These are phyloP conservation scores for Belgica antarctica DNA, from an alignment of 2,888 invertebrate species.

Conservation along the genomic window DNA sequence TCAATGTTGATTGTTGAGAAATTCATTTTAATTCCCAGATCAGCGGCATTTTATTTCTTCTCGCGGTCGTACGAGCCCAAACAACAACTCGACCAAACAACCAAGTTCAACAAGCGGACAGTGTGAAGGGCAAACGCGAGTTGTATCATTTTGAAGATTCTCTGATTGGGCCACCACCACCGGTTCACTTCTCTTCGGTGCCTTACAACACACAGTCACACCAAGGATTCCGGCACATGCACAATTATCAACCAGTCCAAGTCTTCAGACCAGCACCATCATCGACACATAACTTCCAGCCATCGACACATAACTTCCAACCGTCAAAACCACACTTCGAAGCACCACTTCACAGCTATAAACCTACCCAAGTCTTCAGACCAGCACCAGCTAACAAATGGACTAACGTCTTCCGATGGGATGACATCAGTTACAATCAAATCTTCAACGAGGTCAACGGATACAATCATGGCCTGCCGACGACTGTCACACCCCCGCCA, in stretches of 20 bases:
- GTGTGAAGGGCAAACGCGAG: background rate
- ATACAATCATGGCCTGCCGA: slow-evolving; percentile 7
- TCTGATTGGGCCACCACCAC: slow-evolving; percentile 28
- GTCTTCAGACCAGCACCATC: background rate
- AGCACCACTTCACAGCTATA: too few species aligned
- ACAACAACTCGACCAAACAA: slow-evolving; percentile 9
- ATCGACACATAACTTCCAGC: too few species aligned
- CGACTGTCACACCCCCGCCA: slow-evolving; percentile 1
- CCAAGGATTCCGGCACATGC: too few species aligned
- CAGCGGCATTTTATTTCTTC: background rate
- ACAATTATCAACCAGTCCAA: background rate
- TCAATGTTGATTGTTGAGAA: too few species aligned
- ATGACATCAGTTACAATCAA: slow-evolving; percentile 19
- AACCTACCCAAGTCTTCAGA: too few species aligned
- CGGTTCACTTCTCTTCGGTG: too few species aligned
- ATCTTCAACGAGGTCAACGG: slow-evolving; percentile 35
- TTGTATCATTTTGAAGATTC: slow-evolving; percentile 13
- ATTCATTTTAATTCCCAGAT: too few species aligned
- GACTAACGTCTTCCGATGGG: slow-evolving; percentile 30
- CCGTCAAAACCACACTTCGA: background rate
- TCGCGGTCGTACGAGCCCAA: background rate
- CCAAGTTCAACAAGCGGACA: background rate
- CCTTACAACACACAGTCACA: background rate
- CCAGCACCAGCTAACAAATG: too few species aligned
- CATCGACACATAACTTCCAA: background rate